Conservation (phyloP, 1,140 invertebrate genomes). For the Bombus polaris region DNA sequence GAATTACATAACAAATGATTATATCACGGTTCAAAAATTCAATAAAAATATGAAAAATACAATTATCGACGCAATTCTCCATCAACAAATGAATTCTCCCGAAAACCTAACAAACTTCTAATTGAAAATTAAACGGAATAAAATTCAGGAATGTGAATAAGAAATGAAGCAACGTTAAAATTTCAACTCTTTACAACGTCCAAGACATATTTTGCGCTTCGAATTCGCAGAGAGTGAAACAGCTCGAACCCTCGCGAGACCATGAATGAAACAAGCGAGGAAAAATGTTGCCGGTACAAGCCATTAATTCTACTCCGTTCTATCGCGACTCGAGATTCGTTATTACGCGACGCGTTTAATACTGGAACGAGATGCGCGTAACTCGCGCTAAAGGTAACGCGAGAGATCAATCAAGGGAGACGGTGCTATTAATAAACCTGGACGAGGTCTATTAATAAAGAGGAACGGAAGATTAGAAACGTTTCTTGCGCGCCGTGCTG, state of each 20-base stretch:
- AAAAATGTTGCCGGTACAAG: background rate
- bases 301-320: background rate
- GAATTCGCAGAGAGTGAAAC: background rate
- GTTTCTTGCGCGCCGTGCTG: conserved; percentile 15
- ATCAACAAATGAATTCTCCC: no score
- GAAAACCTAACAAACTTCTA: no score
- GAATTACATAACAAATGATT: no score
- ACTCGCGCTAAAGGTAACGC: conserved; percentile 28
- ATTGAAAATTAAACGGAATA: no score
- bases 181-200: no score
- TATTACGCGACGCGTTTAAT: conserved; percentile 6
- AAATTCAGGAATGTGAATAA: no score
- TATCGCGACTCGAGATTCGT: background rate
- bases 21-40: no score
- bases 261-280: background rate
- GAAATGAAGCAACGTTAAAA: background rate
- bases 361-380: background rate
- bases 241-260: background rate
- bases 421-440: conserved; percentile 38
- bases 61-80: no score
- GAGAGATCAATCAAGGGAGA: conserved; percentile 33
- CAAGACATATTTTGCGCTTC: background rate
- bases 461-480: conserved; percentile 35
- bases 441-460: conserved; percentile 44
- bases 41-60: no score